A percentile compares a stretch with the other conserved stretches of the same genome.
These are phyloP conservation scores for Drosophila birchii DNA, from an alignment of 2,888 invertebrate species.

Conservation along the genomic window DNA sequence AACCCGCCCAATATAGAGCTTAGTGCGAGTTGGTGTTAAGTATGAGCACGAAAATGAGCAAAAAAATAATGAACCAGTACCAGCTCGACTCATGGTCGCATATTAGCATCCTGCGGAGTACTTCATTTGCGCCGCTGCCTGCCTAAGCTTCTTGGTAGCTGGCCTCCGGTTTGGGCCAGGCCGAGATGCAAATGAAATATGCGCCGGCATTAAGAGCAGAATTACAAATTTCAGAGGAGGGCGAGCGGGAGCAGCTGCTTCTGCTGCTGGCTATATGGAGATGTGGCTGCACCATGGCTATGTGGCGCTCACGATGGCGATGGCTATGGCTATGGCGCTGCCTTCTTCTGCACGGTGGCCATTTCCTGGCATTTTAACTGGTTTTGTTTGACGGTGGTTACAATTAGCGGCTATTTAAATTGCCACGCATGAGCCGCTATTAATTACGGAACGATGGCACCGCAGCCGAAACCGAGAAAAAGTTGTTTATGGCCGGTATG, in stretches of 20 bases:
- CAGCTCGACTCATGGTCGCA: conserved; percentile 31
- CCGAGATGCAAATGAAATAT: conserved; percentile 66
- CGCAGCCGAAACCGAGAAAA: conserved; percentile 51
- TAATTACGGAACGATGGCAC: conserved; percentile 66
- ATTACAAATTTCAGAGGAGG: conserved; percentile 62
- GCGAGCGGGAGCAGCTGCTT: conserved; percentile 31
- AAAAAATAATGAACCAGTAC: conserved; percentile 42
- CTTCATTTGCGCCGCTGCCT: conserved; percentile 35
- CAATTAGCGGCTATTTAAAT: conserved; percentile 74
- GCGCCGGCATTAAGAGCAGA: conserved; percentile 62
- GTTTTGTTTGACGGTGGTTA: conserved; percentile 64
- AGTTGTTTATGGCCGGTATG: conserved; percentile 55
- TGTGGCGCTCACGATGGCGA: conserved; percentile 25
- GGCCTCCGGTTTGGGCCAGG: conserved; percentile 15
- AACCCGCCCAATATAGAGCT: conserved; percentile 32
- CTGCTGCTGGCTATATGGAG: conserved; percentile 35
- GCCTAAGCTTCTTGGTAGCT: conserved; percentile 35
- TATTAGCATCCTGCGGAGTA: conserved; percentile 43
- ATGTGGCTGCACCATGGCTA: conserved; percentile 20
- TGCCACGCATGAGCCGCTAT: conserved; percentile 70
- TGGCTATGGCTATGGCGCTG: conserved; percentile 43
- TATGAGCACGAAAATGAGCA: conserved; percentile 45
- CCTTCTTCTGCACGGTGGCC: conserved; percentile 51
- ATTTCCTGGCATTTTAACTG: conserved; percentile 64
- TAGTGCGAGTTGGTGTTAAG: conserved; percentile 33